Evolutionary conservation across 2,113 vertebrate genomes (phyloP).

Genomic region (Chrysemys picta): DNA sequence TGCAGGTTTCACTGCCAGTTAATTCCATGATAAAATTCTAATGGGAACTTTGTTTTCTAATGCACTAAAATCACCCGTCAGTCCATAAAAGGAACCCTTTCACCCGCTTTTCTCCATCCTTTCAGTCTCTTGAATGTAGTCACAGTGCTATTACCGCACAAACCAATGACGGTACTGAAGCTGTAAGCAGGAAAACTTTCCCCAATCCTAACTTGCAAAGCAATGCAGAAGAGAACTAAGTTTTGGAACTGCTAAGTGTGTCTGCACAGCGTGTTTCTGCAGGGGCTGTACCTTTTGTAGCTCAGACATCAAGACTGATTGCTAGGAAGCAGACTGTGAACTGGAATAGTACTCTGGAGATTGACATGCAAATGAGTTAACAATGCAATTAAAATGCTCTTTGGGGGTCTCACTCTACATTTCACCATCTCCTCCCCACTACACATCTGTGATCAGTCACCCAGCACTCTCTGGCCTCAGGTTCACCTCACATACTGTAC

Average conservation of each 20-base stretch:
- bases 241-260: neutral
- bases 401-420: neutral
- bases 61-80: neutral
- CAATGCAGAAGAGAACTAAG: neutral
- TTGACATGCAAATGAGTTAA: neutral
- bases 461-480: neutral
- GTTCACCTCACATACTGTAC: neutral
- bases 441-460: neutral
- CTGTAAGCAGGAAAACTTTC: neutral
- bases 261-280: neutral
- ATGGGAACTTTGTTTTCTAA: neutral
- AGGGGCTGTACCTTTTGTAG: neutral
- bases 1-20: neutral
- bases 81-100: neutral
- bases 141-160: too few relatives aligned
- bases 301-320: neutral
- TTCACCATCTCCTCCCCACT: neutral
- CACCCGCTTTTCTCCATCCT: neutral
- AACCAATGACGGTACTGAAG: neutral
- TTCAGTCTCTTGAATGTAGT: neutral
- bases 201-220: neutral
- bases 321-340: neutral
- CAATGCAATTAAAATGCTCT: neutral
- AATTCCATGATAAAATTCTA: neutral
- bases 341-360: neutral